Conservation (phyloP, 1,140 invertebrate species). For the Andrena cerasifolii region DNA sequence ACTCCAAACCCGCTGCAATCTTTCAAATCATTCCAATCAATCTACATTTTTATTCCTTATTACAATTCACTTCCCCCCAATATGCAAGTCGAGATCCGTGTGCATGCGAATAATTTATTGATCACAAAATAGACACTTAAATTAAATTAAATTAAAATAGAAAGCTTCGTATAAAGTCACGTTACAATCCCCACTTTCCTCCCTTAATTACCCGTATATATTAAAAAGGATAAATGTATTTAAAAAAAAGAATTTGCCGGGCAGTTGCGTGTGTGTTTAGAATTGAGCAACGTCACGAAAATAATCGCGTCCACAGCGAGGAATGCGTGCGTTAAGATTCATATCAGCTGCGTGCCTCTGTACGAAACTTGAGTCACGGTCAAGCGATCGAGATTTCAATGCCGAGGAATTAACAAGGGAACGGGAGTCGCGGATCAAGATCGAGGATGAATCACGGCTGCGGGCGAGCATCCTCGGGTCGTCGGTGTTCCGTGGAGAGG, state of each 20-base stretch:
- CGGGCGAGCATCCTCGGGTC: not conserved
- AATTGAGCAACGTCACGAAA: not conserved
- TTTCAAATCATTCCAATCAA: no score
- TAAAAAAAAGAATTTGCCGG: not conserved
- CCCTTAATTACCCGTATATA: no score
- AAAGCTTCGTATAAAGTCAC: no score
- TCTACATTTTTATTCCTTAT: no score
- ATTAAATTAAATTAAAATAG: no score
- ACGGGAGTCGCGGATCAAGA: not conserved
- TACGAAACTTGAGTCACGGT: constrained; percentile 20
- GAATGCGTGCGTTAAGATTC: not conserved
- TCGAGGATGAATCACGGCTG: constrained; percentile 18
- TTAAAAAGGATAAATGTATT: no score
- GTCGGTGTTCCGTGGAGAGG: not conserved
- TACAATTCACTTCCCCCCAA: no score
- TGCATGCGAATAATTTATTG: no score
- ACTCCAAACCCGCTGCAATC: no score
- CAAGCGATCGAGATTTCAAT: constrained; percentile 14
- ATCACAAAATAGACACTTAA: no score
- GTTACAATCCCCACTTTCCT: no score
- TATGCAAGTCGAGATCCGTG: no score
- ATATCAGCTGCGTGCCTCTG: not conserved
- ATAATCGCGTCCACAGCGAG: not conserved
- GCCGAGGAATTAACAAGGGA: not conserved
- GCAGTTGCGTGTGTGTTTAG: not conserved